Conservation (phyloP, 2,113 vertebrate genomes). For the Neolamprologus caudopunctatus region DNA sequence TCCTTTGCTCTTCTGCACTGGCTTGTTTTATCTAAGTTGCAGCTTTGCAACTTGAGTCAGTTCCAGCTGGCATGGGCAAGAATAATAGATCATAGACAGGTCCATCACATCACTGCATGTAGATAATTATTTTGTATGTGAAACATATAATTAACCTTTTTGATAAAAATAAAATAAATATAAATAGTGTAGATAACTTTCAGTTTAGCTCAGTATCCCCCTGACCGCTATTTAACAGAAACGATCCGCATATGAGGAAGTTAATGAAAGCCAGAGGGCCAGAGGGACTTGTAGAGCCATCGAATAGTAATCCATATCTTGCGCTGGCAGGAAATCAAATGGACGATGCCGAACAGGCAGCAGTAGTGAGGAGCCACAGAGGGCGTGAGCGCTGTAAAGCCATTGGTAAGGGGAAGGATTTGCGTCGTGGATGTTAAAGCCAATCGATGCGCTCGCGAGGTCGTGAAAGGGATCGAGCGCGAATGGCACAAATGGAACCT, state of each 20-base stretch:
- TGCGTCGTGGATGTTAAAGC: slow-evolving; percentile 31
- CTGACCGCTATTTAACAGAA: neutral
- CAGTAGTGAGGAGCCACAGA: neutral
- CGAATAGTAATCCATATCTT: neutral
- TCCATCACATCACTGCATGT: neutral
- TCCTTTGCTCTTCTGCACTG: neutral
- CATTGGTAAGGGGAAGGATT: slow-evolving; percentile 26
- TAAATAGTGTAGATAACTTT: no score
- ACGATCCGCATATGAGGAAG: neutral
- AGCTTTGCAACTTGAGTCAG: neutral
- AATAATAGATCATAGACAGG: neutral
- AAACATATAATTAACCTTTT: neutral
- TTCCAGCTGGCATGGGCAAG: neutral
- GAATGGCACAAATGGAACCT: slow-evolving; percentile 36
- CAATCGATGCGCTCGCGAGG: slow-evolving; percentile 45
- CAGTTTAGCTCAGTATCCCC: neutral
- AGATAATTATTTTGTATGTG: neutral
- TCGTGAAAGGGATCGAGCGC: slow-evolving; percentile 38
- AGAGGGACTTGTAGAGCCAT: neutral
- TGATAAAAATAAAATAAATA: neutral
- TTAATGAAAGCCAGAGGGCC: neutral
- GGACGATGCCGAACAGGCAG: neutral
- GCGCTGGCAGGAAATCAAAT: neutral
- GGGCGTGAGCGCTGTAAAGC: neutral
- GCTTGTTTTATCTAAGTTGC: neutral